A percentile compares a stretch with the other conserved stretches of the same genome.
Evolutionary conservation across 1,140 invertebrate species (phyloP).

Genomic region (Plutomurus gul): DNA sequence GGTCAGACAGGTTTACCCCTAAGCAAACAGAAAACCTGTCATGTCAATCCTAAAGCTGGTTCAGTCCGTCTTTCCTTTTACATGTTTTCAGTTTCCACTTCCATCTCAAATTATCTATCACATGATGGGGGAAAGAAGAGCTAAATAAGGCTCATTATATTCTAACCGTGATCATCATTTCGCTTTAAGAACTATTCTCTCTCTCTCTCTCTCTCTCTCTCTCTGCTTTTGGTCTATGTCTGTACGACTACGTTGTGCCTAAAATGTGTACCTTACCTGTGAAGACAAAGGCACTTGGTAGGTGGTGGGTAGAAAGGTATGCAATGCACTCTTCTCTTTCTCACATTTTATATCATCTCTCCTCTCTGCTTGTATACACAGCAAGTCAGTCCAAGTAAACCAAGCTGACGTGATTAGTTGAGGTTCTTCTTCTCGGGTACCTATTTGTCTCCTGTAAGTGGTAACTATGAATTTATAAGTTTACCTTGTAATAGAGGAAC

Average conservation of each 20-base stretch:
- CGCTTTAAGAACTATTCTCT: neutral
- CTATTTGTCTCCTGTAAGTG: too few relatives aligned
- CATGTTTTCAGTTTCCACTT: slow-evolving; percentile 24
- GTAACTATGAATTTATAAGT: too few relatives aligned
- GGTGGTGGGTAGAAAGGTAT: too few relatives aligned
- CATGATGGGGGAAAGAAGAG: slow-evolving; percentile 4
- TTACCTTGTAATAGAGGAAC: too few relatives aligned
- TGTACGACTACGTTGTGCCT: neutral
- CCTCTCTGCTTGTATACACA: too few relatives aligned
- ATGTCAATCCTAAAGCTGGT: slow-evolving; percentile 28
- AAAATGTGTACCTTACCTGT: neutral
- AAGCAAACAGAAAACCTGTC: slow-evolving; percentile 27
- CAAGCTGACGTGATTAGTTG: too few relatives aligned
- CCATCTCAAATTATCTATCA: slow-evolving; percentile 21
- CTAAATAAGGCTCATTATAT: slow-evolving; percentile 30
- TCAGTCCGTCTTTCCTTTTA: slow-evolving; percentile 20
- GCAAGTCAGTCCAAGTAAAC: too few relatives aligned
- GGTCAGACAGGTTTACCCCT: slow-evolving; percentile 25
- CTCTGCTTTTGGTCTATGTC: neutral
- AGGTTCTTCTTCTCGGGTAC: too few relatives aligned
- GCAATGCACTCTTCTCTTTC: too few relatives aligned
- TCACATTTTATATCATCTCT: too few relatives aligned
- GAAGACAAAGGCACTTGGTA: too few relatives aligned
- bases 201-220: neutral
- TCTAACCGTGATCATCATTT: slow-evolving; percentile 6